Conservation (phyloP, 2,797 vertebrate genomes). For the Myotis vivesi region DNA sequence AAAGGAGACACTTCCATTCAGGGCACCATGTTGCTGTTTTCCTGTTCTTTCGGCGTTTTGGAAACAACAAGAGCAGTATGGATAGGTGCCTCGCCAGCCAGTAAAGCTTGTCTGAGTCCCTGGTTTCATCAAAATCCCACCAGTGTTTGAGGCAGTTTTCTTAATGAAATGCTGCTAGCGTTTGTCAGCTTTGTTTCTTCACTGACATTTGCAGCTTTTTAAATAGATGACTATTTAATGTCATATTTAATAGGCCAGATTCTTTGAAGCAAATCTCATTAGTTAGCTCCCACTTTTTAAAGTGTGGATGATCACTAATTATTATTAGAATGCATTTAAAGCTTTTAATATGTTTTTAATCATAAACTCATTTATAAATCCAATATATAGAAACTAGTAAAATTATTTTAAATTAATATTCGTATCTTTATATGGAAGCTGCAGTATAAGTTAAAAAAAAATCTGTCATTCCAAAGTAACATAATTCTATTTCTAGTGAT, state of each 20-base stretch:
- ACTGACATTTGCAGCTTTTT: conserved; percentile 66
- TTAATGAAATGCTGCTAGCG: conserved; percentile 15
- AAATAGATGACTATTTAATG: conserved; percentile 69
- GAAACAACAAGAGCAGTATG: neutral
- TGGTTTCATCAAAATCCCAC: neutral
- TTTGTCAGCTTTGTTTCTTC: conserved; percentile 55
- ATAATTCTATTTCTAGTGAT: neutral
- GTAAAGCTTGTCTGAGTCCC: neutral
- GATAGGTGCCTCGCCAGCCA: neutral
- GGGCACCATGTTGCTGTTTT: neutral
- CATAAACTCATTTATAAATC: neutral
- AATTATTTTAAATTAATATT: conserved; percentile 27
- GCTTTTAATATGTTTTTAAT: conserved; percentile 26
- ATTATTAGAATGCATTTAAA: conserved; percentile 10
- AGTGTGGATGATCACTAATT: conserved; percentile 19
- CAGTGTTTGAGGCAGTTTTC: neutral
- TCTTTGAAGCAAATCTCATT: conserved; percentile 57
- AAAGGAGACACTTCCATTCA: conserved; percentile 16
- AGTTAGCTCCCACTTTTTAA: conserved; percentile 31
- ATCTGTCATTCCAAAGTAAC: conserved; percentile 24
- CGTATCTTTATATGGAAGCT: neutral
- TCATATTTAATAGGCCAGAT: conserved; percentile 43
- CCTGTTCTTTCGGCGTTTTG: neutral
- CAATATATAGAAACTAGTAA: neutral
- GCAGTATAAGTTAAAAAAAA: conserved; percentile 23